Conservation (phyloP, 2,888 invertebrate genomes). For the Chrysina gloriosa region DNA sequence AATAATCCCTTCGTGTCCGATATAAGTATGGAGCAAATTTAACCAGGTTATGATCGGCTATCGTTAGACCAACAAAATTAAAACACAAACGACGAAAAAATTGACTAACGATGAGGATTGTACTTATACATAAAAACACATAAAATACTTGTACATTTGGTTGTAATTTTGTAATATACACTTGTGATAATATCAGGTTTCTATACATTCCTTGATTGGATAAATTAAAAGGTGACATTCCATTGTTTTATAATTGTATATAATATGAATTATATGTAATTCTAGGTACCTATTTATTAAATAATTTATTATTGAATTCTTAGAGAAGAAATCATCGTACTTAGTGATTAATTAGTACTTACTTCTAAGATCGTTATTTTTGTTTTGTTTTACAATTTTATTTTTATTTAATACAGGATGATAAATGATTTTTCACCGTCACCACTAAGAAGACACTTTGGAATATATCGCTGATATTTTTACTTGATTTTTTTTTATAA, state of each 20-base stretch:
- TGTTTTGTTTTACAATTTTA: slow-evolving; percentile 13
- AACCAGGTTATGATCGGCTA: background rate
- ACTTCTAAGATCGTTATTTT: slow-evolving; percentile 14
- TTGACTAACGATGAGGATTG: slow-evolving; percentile 37
- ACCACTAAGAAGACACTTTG: too few species aligned
- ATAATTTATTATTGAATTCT: slow-evolving; percentile 37
- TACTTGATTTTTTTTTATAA: too few species aligned
- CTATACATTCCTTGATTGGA: slow-evolving; percentile 41
- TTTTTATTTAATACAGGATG: slow-evolving; percentile 11
- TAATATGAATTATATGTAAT: slow-evolving; percentile 35
- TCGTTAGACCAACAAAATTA: background rate
- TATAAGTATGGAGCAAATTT: background rate
- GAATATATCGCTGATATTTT: too few species aligned
- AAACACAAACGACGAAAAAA: slow-evolving; percentile 26
- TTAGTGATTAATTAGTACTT: slow-evolving; percentile 4
- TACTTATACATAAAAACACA: slow-evolving; percentile 39
- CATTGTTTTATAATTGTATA: slow-evolving; percentile 39
- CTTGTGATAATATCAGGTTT: slow-evolving; percentile 46
- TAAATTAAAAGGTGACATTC: slow-evolving; percentile 35
- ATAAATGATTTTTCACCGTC: background rate
- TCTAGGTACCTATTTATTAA: slow-evolving; percentile 37
- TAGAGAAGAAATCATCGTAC: slow-evolving; percentile 18
- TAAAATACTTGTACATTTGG: slow-evolving; percentile 39
- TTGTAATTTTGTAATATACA: slow-evolving; percentile 45
- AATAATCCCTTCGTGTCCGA: too few species aligned